Base-by-base conservation (phyloP, 2,113 vertebrate species). In the Hepsetus odoe region DNA sequence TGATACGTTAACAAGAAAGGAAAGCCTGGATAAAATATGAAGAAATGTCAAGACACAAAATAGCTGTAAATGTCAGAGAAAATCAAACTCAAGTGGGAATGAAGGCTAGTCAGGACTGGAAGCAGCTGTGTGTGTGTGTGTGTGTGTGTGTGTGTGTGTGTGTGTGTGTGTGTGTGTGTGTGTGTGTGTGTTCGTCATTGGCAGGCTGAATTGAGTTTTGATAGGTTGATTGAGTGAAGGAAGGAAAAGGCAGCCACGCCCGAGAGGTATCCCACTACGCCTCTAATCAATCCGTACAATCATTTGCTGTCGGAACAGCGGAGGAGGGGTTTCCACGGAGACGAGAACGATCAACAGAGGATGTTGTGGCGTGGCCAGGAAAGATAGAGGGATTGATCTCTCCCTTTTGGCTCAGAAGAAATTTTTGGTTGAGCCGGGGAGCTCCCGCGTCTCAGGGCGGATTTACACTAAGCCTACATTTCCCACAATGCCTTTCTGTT, bases 271-370 rank as follows among this genome's bases (percentile, higher is more conserved):
- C 61, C 59, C 30, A 85, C 85, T 86, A 67, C 80, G 82, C 82
- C 80, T 78, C 85, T 87, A 88, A 91, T 92, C 88, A 84, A 87
- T 90, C 82, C 77, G 80, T 55, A 79, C 80, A 85, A 84, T 89
- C 82, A 90, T 88, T 76, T 81, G 84, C 86, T 89, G 86, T 85
- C 86, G 81, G 82, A 70, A 82, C 85, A 87, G 83, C 67, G 72
- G 82, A 64, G 68, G 72, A 83, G 86, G 87, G 85, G 89, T 91
- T 86, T 84, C 84, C 84, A 84, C 82, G 86, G 87, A 49, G 85
- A 88, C 88, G 86, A 89, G 79, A 70, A 70, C 79, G 77, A 32
- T 71, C 82, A 88, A 68, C 79, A 85, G 77, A 62, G 16, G 71
- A 81, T 83, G 83, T 82, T 82, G 82, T 75, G 35, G 77, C 67